Evolutionary conservation across 2,797 vertebrate species (phyloP), one percentile per base, ranked within the genome.

Genomic region (Amniataba percoides): DNA sequence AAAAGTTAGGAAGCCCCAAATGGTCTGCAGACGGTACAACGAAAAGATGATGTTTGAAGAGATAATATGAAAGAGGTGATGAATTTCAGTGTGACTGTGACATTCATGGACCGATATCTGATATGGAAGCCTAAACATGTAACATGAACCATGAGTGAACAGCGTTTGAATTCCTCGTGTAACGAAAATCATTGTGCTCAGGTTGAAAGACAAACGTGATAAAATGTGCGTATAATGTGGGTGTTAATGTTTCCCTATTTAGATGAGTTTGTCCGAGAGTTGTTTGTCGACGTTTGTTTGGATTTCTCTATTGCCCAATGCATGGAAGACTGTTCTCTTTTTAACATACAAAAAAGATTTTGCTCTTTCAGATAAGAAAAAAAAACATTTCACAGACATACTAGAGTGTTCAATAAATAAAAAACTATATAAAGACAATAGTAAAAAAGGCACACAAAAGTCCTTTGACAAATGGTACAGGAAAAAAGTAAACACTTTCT

Each of bases 391-490:
- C 88, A 92, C 93, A 91, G 94, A 93, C 89, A 95, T 94, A 95
- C 94, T 95, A 95, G 93, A 94, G 94, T 88, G 94, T 93, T 96
- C 92, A 95, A 95, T 96, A 96, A 96, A 96, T 96, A 89, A 92
- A 93, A 94, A 94, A 96, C 96, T 95, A 95, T 95, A 91, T 95
- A 97, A 98, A 97, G 97, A 97, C 93, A 94, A 95, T 96, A 95
- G 97, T 97, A 98, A 99, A 99, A 97, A 99, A 99, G 98, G 98
- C 97, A 99, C 98, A 99, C 96, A 96, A 93, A 94, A 97, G 97
- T 98, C 96, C 95, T 97, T 96, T 95, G 97, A 99, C 97, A 96
- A 97, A 94, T 94, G 95, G 94, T 95, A 96, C 95, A 95, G 94
- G 91, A 92, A 95, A 96, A 96, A 95, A 95, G 96, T 96, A 96